phyloP scores from a whole-genome alignment of 2,888 invertebrate genomes.

The Drosophila affinis region DNA sequence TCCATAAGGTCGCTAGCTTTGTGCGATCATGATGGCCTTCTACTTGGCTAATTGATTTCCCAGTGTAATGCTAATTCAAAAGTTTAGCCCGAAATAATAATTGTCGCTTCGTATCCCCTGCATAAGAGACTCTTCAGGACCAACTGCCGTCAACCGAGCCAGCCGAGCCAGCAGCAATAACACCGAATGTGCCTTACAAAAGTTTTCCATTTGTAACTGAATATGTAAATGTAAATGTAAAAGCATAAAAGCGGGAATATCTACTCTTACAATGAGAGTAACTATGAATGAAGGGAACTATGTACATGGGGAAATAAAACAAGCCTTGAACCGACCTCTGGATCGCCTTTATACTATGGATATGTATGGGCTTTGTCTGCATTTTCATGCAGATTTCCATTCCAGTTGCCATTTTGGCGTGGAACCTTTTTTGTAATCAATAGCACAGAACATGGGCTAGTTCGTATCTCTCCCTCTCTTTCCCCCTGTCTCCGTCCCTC shows the following conservation, averaged over 20 bases:
- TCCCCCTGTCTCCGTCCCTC: background rate
- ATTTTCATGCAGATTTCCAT: constrained; percentile 70
- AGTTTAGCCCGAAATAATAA: constrained; percentile 40
- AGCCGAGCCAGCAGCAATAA: constrained; percentile 21
- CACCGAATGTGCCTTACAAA: constrained; percentile 38
- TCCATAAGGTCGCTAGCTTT: constrained; percentile 22
- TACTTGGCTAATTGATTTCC: constrained; percentile 41
- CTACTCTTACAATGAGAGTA: background rate
- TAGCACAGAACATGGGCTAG: constrained; percentile 35
- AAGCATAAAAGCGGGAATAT: constrained; percentile 13
- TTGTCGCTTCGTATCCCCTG: constrained; percentile 41
- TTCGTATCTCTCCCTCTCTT: constrained; percentile 12
- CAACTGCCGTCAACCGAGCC: constrained; percentile 22
- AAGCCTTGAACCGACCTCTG: constrained; percentile 19
- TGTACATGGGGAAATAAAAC: constrained; percentile 21
- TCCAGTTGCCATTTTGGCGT: constrained; percentile 58
- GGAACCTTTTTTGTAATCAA: constrained; percentile 70
- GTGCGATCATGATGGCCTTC: background rate
- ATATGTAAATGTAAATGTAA: constrained; percentile 48
- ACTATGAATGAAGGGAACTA: constrained; percentile 24
- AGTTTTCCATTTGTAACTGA: constrained; percentile 49
- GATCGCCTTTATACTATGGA: constrained; percentile 30
- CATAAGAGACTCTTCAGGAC: background rate
- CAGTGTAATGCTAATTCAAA: constrained; percentile 49
- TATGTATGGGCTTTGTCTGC: constrained; percentile 50